phyloP scores from a whole-genome alignment of 2,888 invertebrate genomes.

The Ichneumoninae sp. region DNA sequence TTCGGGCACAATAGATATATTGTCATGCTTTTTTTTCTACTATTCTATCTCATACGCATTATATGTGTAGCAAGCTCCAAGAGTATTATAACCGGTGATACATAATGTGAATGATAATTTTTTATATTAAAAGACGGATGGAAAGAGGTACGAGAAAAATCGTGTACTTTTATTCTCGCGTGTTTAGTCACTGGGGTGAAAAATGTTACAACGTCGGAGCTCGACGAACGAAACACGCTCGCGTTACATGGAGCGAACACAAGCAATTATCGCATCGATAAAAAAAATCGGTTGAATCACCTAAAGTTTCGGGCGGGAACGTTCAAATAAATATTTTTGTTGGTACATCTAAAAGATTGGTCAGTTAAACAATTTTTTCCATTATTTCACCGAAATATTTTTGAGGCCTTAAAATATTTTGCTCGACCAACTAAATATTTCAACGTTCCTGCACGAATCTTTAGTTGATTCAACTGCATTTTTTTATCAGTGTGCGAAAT shows the following conservation, averaged over 20 bases:
- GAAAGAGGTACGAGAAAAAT: neutral
- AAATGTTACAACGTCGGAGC: neutral
- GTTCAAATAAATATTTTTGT: too few relatives aligned
- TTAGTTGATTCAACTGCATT: too few relatives aligned
- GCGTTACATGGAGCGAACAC: neutral
- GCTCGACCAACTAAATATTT: too few relatives aligned
- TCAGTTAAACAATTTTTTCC: too few relatives aligned
- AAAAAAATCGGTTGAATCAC: too few relatives aligned
- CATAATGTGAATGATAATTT: conserved; percentile 63
- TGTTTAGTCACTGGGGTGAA: neutral
- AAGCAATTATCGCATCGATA: neutral
- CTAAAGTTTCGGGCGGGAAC: too few relatives aligned
- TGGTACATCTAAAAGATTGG: neutral
- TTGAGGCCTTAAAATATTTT: too few relatives aligned
- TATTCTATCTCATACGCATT: conserved; percentile 38
- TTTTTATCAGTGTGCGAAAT: neutral
- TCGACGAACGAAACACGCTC: neutral
- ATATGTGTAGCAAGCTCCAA: conserved; percentile 47
- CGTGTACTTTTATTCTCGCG: neutral
- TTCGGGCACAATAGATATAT: neutral
- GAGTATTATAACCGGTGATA: conserved; percentile 65
- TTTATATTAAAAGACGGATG: conserved; percentile 61
- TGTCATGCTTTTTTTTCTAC: conserved; percentile 34
- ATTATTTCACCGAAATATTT: too few relatives aligned
- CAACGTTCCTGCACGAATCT: too few relatives aligned